Evolutionary conservation across 1,140 invertebrate species (phyloP).

Genomic region (Patella vulgata): DNA sequence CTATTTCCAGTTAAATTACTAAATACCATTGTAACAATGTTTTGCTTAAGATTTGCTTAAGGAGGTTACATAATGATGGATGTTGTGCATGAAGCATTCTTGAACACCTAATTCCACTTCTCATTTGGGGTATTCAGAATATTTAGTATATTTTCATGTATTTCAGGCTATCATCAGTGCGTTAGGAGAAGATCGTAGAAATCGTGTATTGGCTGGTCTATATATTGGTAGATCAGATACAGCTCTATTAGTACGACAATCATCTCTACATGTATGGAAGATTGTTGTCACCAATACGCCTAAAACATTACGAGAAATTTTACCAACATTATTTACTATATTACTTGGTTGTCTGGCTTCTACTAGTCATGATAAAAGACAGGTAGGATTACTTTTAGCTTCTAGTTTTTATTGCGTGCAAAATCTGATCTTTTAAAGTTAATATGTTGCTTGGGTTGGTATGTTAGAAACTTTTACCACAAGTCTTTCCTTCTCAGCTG

Average conservation of each 20-base stretch:
- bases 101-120: too few relatives aligned
- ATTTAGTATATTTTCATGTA: too few relatives aligned
- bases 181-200: constrained; percentile 87
- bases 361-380: constrained; percentile 94
- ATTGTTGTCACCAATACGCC: constrained; percentile 95
- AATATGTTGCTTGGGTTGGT: too few relatives aligned
- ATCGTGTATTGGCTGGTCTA: constrained; percentile 92
- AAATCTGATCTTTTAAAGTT: too few relatives aligned
- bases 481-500: too few relatives aligned
- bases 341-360: constrained; percentile 93
- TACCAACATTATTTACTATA: constrained; percentile 92
- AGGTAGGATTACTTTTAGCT: constrained; percentile 67
- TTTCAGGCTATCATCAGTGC: constrained; percentile 84
- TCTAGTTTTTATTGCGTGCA: not conserved
- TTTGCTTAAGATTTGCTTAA: too few relatives aligned
- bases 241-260: constrained; percentile 95
- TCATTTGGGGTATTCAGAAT: too few relatives aligned
- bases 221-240: constrained; percentile 99
- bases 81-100: too few relatives aligned
- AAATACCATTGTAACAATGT: too few relatives aligned
- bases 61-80: too few relatives aligned
- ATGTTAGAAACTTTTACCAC: too few relatives aligned
- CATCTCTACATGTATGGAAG: constrained; percentile 98
- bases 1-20: not conserved
- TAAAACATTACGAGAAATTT: constrained; percentile 93